phyloP scores from a whole-genome alignment of 2,113 vertebrate species.

The Pteruthius melanotis region DNA sequence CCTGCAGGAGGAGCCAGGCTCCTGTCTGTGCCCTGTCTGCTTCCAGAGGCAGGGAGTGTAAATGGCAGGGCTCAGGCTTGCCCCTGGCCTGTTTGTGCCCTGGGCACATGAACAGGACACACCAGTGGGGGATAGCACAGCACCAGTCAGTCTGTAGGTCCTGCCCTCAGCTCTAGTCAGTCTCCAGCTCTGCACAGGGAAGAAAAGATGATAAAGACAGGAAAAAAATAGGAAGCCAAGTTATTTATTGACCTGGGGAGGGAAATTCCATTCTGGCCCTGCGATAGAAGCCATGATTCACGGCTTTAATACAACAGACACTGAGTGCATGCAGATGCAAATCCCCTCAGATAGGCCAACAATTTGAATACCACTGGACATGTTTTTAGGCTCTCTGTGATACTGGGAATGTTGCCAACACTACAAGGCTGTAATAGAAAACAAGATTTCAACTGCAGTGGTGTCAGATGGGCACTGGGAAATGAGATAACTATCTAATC shows the following conservation, averaged over 20 bases:
- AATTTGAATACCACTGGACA: neutral
- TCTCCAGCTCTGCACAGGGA: neutral
- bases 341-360: neutral
- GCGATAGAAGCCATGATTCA: conserved; percentile 8
- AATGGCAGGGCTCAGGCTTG: neutral
- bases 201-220: neutral
- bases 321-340: conserved; percentile 14
- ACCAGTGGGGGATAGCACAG: neutral
- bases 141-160: neutral
- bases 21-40: neutral
- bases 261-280: conserved; percentile 10
- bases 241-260: neutral
- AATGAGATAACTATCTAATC: neutral
- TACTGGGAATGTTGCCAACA: conserved; percentile 19
- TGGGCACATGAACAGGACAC: neutral
- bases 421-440: neutral
- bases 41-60: neutral
- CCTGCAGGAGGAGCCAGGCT: neutral
- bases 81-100: neutral
- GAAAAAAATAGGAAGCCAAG: neutral
- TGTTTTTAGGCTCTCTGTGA: neutral
- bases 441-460: neutral
- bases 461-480: neutral
- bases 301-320: neutral
- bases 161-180: neutral